Conservation (phyloP, 2,888 invertebrate genomes). For the Lottia gigantea region DNA sequence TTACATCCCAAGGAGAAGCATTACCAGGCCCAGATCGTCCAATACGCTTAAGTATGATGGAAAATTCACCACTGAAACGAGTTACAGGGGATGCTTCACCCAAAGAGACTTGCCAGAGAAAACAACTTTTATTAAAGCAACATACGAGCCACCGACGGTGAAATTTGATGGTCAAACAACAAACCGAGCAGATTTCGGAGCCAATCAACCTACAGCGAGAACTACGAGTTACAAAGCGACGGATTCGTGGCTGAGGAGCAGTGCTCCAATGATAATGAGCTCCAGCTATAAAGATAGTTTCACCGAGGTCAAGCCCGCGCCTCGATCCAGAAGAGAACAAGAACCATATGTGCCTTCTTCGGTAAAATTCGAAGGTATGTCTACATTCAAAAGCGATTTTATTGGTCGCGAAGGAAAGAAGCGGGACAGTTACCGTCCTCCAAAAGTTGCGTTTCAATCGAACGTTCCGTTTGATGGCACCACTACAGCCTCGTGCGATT, state of each 20-base stretch:
- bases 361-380: constrained; percentile 57
- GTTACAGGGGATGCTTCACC: not conserved
- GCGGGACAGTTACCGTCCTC: constrained; percentile 46
- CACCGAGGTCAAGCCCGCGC: constrained; percentile 46
- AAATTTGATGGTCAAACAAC: constrained; percentile 62
- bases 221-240: constrained; percentile 57
- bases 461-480: constrained; percentile 55
- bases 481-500: constrained; percentile 56
- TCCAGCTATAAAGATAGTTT: constrained; percentile 65
- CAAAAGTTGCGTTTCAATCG: constrained; percentile 37
- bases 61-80: not conserved
- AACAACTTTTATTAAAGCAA: constrained; percentile 24
- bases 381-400: constrained; percentile 58
- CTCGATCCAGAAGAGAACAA: constrained; percentile 39
- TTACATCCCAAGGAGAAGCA: constrained; percentile 26
- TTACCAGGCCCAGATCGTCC: constrained; percentile 46
- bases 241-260: constrained; percentile 28
- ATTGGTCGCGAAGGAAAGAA: constrained; percentile 40
- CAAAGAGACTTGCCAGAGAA: not conserved
- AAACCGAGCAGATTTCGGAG: constrained; percentile 54
- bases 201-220: constrained; percentile 45
- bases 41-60: not conserved
- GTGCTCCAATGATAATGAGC: constrained; percentile 57
- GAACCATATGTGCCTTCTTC: constrained; percentile 50
- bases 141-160: constrained; percentile 51